Base-by-base conservation (phyloP, 1,140 invertebrate species). In the Wiebesia pumilae region DNA sequence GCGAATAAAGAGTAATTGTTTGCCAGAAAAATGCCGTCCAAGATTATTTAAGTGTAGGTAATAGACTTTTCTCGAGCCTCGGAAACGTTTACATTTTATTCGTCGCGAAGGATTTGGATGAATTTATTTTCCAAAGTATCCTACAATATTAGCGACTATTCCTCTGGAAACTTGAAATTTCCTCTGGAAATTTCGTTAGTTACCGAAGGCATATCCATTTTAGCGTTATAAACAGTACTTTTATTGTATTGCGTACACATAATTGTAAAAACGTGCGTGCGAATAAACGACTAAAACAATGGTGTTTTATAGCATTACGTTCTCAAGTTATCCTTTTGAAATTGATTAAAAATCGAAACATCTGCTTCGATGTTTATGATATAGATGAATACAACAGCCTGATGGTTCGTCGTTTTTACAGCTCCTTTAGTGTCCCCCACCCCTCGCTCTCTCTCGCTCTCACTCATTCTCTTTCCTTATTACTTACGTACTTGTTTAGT, bases 261-360 rank as follows among this genome's bases (percentile, higher is more conserved):
- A 54, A 54, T 2, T 14, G 19, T 54, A 16, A 16, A 12, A 47
- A 47, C 43, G 43, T 54, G 19, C 7, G n/a, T 16, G 2, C 21
- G 38, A 67, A 67, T 10, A 67, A 21, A 33, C 6, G 38, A n/a
- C 7, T 27, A 7, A n/a, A n/a, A 30, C 21, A 30, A 3, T 78
- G 19, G 16, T 19, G 0, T 21, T 40, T 12, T 30, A 47, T 33
- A 78, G 54, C 62, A 58, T 43, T 77, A 84, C 65, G 33, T 54
- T n/a, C 54, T 38, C 7, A 21, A 30, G 30, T 62, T 40, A 30
- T 21, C 19, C 35, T 38, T 78, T 78, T 58, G 0, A 78, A 86
- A 86, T 86, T 79, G 69, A 82, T 86, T 86, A 69, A 54, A 83
- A 83, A 83, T 86, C 71, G 85, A 83, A 83, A 86, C 80, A 86